A percentile compares a stretch with the other conserved stretches of the same genome.
phyloP scores from a whole-genome alignment of 1,140 invertebrate species.

The Diorhabda carinulata region DNA sequence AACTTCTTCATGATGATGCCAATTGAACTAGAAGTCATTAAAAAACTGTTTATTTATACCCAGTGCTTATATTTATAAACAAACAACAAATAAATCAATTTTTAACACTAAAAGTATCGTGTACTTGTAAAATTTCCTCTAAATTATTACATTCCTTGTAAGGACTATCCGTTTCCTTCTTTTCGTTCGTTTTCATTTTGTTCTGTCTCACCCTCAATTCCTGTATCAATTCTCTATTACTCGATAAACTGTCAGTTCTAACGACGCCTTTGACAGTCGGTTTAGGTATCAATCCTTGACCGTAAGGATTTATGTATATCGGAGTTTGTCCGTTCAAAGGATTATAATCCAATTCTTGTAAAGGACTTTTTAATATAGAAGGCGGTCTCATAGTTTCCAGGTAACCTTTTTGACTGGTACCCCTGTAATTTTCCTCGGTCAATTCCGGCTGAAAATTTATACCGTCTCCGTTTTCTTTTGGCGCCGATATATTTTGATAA shows the following conservation, averaged over 20 bases:
- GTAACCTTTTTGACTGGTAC: background rate
- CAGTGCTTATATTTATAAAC: no score
- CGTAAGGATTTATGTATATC: constrained; percentile 6
- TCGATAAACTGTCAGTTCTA: constrained; percentile 3
- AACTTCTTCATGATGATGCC: no score
- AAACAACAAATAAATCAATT: no score
- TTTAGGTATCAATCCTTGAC: background rate
- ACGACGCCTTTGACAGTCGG: constrained; percentile 1
- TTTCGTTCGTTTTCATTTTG: constrained; percentile 19
- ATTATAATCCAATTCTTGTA: constrained; percentile 7
- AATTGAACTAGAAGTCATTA: no score
- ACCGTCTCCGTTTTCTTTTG: background rate
- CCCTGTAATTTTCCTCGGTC: no score
- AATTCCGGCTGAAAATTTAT: no score
- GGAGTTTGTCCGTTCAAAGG: constrained; percentile 17
- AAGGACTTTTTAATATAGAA: background rate
- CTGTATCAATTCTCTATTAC: constrained; percentile 24
- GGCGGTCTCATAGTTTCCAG: background rate
- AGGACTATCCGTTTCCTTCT: constrained; percentile 17
- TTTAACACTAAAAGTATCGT: background rate
- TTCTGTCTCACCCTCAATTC: constrained; percentile 25
- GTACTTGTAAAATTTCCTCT: constrained; percentile 20
- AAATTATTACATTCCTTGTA: constrained; percentile 25
- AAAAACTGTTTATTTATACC: no score
- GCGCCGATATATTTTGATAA: constrained; percentile 3